Percentiles rank a stretch among this genome's conserved stretches.
Evolutionary conservation across 2,888 invertebrate genomes (phyloP).

Genomic region (Ligdia adustata): DNA sequence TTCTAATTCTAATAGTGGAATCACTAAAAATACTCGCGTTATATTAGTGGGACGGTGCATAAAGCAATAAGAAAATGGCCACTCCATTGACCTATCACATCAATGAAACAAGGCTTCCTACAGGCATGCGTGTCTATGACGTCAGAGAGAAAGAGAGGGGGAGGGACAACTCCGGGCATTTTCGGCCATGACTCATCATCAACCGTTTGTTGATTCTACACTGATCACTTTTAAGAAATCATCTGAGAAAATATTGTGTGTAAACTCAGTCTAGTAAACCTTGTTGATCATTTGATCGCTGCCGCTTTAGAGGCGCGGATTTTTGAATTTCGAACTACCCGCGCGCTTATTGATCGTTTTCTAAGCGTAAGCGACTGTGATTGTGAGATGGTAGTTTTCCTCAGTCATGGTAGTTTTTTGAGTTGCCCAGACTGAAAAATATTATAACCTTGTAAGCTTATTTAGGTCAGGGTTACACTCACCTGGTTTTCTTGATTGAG

Average conservation of each 20-base stretch:
- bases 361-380: not conserved
- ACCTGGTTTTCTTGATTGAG: conserved; percentile 99
- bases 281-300: not conserved
- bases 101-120: conserved; percentile 47
- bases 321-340: conserved; percentile 11
- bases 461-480: conserved; percentile 43
- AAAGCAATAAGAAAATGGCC: conserved; percentile 37
- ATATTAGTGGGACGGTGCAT: conserved; percentile 34
- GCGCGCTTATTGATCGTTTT: conserved; percentile 19
- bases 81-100: conserved; percentile 49
- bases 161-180: conserved; percentile 28
- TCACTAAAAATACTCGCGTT: conserved; percentile 19
- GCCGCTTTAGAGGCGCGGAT: not conserved
- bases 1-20: conserved; percentile 1
- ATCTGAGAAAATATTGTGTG: conserved; percentile 14
- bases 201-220: conserved; percentile 20
- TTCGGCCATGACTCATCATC: conserved; percentile 27
- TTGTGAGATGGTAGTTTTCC: not conserved
- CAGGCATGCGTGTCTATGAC: conserved; percentile 55
- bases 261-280: not conserved
- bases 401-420: not conserved
- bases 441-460: too few species aligned
- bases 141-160: conserved; percentile 44
- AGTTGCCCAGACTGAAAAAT: not conserved
- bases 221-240: conserved; percentile 9